Conservation (phyloP, 2,113 vertebrate species). For the Haemorhous mexicanus region DNA sequence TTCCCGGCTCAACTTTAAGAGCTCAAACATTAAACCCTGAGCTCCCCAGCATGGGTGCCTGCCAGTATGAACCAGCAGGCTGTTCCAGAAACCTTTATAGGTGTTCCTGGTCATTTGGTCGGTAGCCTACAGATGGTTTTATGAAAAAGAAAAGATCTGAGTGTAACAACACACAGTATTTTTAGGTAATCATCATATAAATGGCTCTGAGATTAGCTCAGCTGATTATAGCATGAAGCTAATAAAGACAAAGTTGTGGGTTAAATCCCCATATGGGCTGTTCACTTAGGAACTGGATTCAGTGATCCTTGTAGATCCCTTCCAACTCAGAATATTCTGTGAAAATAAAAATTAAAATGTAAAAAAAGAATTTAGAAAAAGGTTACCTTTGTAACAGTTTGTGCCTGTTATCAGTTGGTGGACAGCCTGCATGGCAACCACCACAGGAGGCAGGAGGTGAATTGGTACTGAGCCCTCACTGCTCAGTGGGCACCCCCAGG, state of each 20-base stretch:
- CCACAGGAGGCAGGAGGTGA: background rate
- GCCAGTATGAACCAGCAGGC: background rate
- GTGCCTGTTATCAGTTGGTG: background rate
- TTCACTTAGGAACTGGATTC: background rate
- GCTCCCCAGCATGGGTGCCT: background rate
- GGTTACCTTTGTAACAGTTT: background rate
- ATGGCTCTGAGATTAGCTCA: background rate
- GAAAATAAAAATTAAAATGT: background rate
- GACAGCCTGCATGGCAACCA: fast-evolving
- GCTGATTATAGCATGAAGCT: background rate
- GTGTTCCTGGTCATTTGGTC: background rate
- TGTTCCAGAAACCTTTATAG: background rate
- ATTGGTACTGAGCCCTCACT: background rate
- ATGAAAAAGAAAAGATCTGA: background rate
- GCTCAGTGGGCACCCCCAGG: background rate
- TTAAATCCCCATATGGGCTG: background rate
- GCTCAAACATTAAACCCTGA: background rate
- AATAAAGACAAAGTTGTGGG: background rate
- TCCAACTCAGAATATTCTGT: background rate
- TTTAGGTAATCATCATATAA: background rate
- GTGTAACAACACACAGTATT: background rate
- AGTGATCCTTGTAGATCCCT: background rate
- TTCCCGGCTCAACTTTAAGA: background rate
- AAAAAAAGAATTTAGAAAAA: background rate
- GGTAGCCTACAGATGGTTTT: background rate